Percentiles rank a stretch among this genome's conserved stretches.
Evolutionary conservation across 2,113 vertebrate genomes (phyloP).

Genomic region (Leptobrachium leishanense): DNA sequence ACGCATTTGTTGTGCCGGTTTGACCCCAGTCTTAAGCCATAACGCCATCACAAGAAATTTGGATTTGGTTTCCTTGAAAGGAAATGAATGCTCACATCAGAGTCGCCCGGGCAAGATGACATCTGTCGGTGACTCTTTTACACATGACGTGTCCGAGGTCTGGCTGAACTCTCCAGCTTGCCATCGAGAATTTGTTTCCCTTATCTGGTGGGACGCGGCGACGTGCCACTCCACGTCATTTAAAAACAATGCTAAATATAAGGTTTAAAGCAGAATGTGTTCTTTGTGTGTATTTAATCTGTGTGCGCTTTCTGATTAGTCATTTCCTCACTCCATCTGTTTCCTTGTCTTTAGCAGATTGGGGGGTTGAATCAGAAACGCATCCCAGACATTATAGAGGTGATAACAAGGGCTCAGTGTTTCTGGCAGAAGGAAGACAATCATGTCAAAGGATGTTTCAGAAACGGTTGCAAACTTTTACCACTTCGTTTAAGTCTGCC

Average conservation of each 20-base stretch:
- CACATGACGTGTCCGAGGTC: no score
- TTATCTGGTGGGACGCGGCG: no score
- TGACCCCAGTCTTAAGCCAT: no score
- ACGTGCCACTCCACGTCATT: not conserved
- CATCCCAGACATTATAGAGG: not conserved
- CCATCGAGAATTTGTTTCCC: no score
- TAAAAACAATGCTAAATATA: not conserved
- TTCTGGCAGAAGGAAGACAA: not conserved
- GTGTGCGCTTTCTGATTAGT: not conserved
- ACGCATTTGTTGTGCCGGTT: no score
- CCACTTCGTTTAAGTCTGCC: no score
- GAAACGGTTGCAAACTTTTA: not conserved
- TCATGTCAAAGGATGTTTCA: not conserved
- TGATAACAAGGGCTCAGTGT: not conserved
- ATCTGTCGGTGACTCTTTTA: no score
- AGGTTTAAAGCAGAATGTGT: not conserved
- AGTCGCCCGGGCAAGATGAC: no score
- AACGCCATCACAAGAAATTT: no score
- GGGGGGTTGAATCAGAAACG: not conserved
- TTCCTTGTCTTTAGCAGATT: conserved; percentile 4
- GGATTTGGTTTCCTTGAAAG: no score
- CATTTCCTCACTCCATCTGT: conserved; percentile 5
- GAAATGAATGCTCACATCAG: no score
- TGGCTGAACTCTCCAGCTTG: no score
- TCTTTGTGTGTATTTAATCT: not conserved